Evolutionary conservation across 2,113 vertebrate genomes (phyloP).

Genomic region (Candoia aspera): DNA sequence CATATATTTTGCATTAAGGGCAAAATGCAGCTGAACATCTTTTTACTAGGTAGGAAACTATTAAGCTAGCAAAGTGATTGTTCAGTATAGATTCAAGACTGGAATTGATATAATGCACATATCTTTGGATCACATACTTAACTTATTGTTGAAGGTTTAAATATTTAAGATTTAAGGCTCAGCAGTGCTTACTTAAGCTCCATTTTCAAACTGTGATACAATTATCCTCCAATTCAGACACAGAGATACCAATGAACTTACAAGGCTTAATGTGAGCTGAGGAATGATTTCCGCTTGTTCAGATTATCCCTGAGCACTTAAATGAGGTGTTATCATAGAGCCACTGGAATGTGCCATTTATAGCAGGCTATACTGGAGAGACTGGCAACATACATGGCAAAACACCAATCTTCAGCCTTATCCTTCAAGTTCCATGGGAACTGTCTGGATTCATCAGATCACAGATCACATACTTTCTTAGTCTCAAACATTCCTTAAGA

Average conservation of each 20-base stretch:
- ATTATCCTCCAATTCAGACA: neutral
- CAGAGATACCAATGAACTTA: neutral
- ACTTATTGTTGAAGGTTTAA: neutral
- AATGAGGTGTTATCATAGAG: neutral
- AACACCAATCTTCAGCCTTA: neutral
- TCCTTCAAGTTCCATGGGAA: neutral
- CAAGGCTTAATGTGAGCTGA: neutral
- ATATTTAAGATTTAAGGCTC: neutral
- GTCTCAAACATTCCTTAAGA: neutral
- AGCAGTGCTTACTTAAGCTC: neutral
- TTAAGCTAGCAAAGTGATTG: neutral
- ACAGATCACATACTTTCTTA: neutral
- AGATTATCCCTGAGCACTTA: neutral
- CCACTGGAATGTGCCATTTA: neutral
- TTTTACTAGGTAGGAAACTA: neutral
- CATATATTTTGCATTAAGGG: neutral
- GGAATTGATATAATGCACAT: neutral
- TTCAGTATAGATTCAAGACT: neutral
- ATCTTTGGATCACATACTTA: neutral
- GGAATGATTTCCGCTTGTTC: neutral
- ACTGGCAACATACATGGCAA: neutral
- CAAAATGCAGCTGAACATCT: neutral
- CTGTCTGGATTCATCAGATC: neutral
- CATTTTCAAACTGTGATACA: neutral
- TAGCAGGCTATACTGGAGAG: neutral